Evolutionary conservation across 2,888 invertebrate species (phyloP).

Genomic region (Prosapia bicincta): DNA sequence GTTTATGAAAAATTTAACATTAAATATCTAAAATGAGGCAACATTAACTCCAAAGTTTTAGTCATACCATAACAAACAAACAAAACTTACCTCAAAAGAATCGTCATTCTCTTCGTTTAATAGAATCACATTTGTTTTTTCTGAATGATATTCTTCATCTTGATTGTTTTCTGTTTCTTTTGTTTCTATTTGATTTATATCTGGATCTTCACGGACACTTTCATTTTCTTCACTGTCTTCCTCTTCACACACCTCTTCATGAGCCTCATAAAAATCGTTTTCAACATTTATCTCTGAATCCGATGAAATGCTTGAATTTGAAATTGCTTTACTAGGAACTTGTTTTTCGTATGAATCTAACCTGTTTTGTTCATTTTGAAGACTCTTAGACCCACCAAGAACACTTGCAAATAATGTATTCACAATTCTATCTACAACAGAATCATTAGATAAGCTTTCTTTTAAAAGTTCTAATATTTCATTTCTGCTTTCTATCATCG

Average conservation of each 20-base stretch:
- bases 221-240: constrained; percentile 45
- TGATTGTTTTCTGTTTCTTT: constrained; percentile 20
- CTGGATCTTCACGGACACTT: neutral
- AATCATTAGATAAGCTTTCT: constrained; percentile 37
- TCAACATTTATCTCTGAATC: constrained; percentile 28
- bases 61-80: too few species aligned
- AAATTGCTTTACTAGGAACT: constrained; percentile 1
- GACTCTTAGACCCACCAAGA: constrained; percentile 19
- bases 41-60: too few species aligned
- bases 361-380: neutral
- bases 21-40: too few species aligned
- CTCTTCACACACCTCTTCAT: constrained; percentile 30
- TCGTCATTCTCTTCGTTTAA: neutral
- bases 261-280: constrained; percentile 28
- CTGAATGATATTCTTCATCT: constrained; percentile 15
- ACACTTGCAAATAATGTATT: constrained; percentile 36
- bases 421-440: constrained; percentile 36
- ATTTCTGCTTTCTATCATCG: constrained; percentile 26
- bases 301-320: constrained; percentile 16
- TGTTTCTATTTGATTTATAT: constrained; percentile 18
- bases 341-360: neutral
- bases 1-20: too few species aligned
- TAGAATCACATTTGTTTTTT: neutral
- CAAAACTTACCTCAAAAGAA: constrained; percentile 7
- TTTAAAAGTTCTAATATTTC: constrained; percentile 36